A percentile compares a stretch with the other conserved stretches of the same genome.
phyloP scores from a whole-genome alignment of 2,113 vertebrate species.

The Amazona guildingii region DNA sequence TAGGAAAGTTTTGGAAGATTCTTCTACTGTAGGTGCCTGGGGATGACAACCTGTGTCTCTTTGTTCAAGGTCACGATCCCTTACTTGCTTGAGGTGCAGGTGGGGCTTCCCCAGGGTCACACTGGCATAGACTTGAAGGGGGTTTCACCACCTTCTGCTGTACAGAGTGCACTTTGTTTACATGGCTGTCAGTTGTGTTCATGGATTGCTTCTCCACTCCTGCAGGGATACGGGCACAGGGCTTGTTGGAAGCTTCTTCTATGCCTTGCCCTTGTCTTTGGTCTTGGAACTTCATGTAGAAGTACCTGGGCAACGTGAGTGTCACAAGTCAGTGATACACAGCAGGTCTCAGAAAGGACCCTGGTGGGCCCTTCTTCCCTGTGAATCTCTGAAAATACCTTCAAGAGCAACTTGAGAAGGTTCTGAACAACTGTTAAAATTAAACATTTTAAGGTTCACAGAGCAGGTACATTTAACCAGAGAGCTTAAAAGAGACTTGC shows the following conservation, averaged over 20 bases:
- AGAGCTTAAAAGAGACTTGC: background rate
- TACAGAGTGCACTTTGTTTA: background rate
- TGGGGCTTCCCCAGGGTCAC: background rate
- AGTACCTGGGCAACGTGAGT: background rate
- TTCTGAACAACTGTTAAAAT: background rate
- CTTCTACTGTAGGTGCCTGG: background rate
- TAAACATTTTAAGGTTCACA: background rate
- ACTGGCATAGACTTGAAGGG: background rate
- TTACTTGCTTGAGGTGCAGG: background rate
- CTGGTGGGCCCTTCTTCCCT: background rate
- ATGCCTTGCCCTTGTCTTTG: background rate
- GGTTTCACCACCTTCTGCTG: background rate
- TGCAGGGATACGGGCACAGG: background rate
- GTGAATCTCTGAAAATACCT: background rate
- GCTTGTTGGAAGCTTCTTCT: background rate
- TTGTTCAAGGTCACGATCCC: background rate
- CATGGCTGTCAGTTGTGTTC: fast-evolving
- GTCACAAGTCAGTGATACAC: background rate
- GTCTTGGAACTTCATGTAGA: background rate
- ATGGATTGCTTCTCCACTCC: background rate
- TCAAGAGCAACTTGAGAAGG: background rate
- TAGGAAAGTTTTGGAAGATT: background rate
- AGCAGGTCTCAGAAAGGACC: background rate
- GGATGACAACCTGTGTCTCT: background rate
- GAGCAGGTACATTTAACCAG: background rate